Conservation (phyloP, 1,140 invertebrate species). For the Palaemon carinicauda region DNA sequence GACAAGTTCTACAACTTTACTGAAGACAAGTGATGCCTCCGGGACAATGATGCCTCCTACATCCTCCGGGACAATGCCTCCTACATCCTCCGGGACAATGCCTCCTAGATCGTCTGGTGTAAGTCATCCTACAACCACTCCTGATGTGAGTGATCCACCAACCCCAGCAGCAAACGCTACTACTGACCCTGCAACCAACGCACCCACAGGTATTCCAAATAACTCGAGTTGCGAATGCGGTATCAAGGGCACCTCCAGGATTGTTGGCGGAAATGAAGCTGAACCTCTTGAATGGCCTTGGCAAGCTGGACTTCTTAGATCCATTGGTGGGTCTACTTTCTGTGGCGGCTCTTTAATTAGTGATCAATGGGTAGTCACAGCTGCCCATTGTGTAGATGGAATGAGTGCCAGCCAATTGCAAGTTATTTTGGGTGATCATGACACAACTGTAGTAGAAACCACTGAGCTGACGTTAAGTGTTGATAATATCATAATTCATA, state of each 20-base stretch:
- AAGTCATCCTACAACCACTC: too few relatives aligned
- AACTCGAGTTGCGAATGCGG: background rate
- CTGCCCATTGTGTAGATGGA: conserved; percentile 79
- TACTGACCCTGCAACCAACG: too few relatives aligned
- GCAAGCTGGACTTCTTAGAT: conserved; percentile 3
- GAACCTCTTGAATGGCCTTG: conserved; percentile 25
- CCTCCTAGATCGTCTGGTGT: too few relatives aligned
- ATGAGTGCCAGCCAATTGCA: conserved; percentile 84
- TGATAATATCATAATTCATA: conserved; percentile 61
- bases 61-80: too few relatives aligned
- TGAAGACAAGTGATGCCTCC: too few relatives aligned
- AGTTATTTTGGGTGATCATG: conserved; percentile 80
- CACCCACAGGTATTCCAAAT: too few relatives aligned
- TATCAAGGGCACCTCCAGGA: background rate
- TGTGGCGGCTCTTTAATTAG: conserved; percentile 88
- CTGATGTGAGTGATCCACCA: too few relatives aligned
- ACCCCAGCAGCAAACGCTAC: too few relatives aligned
- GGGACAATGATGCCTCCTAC: too few relatives aligned
- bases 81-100: too few relatives aligned
- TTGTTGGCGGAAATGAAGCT: conserved; percentile 31
- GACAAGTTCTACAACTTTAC: too few relatives aligned
- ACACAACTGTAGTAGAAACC: background rate
- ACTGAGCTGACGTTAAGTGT: conserved; percentile 5
- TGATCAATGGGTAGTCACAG: conserved; percentile 87
- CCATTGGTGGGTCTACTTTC: conserved; percentile 65